phyloP scores from a whole-genome alignment of 2,888 invertebrate genomes.

The Diploptera punctata region DNA sequence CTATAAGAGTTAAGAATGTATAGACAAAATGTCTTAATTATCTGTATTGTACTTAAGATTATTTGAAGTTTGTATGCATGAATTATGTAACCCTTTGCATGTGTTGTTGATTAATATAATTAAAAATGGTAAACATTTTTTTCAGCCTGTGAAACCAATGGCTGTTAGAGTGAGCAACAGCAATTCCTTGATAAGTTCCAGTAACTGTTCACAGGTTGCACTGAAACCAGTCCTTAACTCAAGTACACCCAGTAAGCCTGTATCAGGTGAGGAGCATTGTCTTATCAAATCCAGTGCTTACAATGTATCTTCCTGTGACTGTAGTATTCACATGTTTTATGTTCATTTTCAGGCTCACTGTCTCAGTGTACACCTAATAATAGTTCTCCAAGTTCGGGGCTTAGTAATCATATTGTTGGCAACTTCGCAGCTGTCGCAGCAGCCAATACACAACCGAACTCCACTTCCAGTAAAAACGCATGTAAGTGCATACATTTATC shows the following conservation, averaged over 20 bases:
- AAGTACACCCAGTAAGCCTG: slow-evolving; percentile 46
- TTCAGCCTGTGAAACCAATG: slow-evolving; percentile 86
- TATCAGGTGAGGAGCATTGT: slow-evolving; percentile 45
- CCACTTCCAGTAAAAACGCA: slow-evolving; percentile 56
- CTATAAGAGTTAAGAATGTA: too few relatives aligned
- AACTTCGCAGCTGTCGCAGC: slow-evolving; percentile 51
- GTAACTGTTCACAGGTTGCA: slow-evolving; percentile 39
- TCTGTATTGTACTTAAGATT: too few relatives aligned
- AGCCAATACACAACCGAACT: slow-evolving; percentile 46
- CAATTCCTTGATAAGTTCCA: slow-evolving; percentile 44
- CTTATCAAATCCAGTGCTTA: not conserved
- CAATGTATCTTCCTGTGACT: too few relatives aligned
- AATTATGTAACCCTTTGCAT: too few relatives aligned
- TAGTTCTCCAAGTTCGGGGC: slow-evolving; percentile 55
- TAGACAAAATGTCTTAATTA: too few relatives aligned
- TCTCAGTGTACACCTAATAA: slow-evolving; percentile 55
- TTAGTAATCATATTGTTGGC: slow-evolving; percentile 52
- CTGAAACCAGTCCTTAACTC: slow-evolving; percentile 41
- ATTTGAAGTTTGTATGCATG: too few relatives aligned
- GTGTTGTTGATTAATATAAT: too few relatives aligned
- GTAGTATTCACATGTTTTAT: too few relatives aligned
- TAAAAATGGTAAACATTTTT: too few relatives aligned
- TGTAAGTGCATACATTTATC: slow-evolving; percentile 50
- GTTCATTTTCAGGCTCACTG: slow-evolving; percentile 34
- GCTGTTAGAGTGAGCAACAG: slow-evolving; percentile 72